phyloP scores from a whole-genome alignment of 2,797 vertebrate species.

The Hozukius guyotensis region DNA sequence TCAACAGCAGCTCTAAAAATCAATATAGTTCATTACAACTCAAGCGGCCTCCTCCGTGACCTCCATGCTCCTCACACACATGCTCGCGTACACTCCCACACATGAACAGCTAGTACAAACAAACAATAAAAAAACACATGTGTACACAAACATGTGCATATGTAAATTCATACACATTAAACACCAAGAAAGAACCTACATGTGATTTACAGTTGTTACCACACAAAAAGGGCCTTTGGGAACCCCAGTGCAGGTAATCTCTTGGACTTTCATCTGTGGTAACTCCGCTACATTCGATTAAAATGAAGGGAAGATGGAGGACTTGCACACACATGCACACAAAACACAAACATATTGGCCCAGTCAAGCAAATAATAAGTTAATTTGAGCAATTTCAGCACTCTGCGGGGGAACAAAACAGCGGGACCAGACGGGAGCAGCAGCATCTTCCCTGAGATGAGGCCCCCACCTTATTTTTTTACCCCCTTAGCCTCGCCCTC shows the following conservation, averaged over 20 bases:
- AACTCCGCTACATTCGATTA: conserved; percentile 82
- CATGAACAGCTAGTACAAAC: conserved; percentile 29
- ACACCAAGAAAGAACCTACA: conserved; percentile 1
- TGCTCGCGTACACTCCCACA: conserved; percentile 20
- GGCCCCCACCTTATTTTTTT: conserved; percentile 62
- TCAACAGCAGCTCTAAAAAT: conserved; percentile 85
- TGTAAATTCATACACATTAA: conserved; percentile 31
- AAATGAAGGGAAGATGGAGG: conserved; percentile 64
- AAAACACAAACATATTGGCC: conserved; percentile 87
- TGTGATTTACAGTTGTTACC: conserved; percentile 29
- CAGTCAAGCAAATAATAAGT: conserved; percentile 91
- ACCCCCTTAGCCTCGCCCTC: conserved; percentile 46
- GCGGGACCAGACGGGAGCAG: conserved; percentile 76
- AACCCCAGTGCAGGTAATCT: conserved; percentile 71
- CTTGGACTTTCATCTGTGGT: conserved; percentile 70
- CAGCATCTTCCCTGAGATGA: conserved; percentile 77
- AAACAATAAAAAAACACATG: conserved; percentile 12
- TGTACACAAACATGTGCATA: conserved; percentile 9
- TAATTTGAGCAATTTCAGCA: conserved; percentile 88
- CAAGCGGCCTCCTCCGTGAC: conserved; percentile 79
- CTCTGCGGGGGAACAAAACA: conserved; percentile 85
- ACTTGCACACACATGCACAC: conserved; percentile 74
- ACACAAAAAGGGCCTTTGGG: conserved; percentile 49
- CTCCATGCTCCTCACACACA: conserved; percentile 63
- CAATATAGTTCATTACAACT: conserved; percentile 89